These are phyloP conservation scores for Eidolon helvum DNA, from an alignment of 2,113 vertebrate species.

Conservation along the genomic window DNA sequence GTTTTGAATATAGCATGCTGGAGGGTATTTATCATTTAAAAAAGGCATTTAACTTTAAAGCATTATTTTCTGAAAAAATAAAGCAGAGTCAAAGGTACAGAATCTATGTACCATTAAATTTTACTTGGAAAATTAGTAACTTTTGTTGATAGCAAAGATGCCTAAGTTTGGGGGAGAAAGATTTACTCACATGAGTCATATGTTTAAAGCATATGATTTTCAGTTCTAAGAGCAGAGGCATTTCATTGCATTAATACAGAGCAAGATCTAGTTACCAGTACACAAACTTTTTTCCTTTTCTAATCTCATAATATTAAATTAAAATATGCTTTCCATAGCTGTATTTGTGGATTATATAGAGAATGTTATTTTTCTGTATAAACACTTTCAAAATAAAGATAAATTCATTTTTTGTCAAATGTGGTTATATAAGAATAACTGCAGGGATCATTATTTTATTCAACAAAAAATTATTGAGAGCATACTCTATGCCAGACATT, in stretches of 20 bases:
- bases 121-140: neutral
- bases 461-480: neutral
- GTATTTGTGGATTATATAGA: neutral
- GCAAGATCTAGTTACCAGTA: neutral
- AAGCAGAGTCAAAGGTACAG: neutral
- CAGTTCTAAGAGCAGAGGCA: neutral
- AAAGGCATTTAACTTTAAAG: neutral
- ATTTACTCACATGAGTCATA: neutral
- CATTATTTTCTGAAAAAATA: neutral
- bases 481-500: neutral
- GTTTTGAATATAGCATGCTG: neutral
- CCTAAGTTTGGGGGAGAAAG: neutral
- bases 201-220: neutral
- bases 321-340: neutral
- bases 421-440: neutral
- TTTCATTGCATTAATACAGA: neutral
- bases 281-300: neutral
- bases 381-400: neutral
- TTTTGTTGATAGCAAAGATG: slow-evolving; percentile 7
- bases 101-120: neutral
- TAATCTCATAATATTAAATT: neutral
- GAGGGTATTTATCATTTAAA: neutral
- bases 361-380: neutral
- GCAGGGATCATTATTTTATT: neutral
- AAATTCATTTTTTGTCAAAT: neutral